Base-by-base conservation (phyloP, 2,113 vertebrate species). In the Connochaetes taurinus region DNA sequence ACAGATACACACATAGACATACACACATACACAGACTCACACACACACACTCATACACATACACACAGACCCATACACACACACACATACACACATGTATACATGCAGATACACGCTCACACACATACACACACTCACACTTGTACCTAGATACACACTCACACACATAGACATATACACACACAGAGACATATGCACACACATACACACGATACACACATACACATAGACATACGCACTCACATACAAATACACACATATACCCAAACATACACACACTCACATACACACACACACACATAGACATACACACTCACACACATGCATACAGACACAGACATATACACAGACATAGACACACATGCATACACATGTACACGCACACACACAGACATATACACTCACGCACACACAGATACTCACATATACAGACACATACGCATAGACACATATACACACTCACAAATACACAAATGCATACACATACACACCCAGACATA, bases 111-210 rank as follows among this genome's bases (percentile, higher is more conserved):
- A 10, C 23, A 25, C 9, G 9, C 9, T 25, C 21, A 57, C 55
- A 57, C 1, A 58, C 13, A 31, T 7, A 16, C 6, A 64, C 31
- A 4, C 7, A 64, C 1, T 8, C 6, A 16, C 6, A 33, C 9
- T 52, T 15, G 50, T 15, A 52, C 52, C 52, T 53, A 53, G 52
- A 55, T 4, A 60, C 23, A 5, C 25, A 58, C 57, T 10, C 21
- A 14, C 27, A 60, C 25, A 15, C 27, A 31, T 0, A 15, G 2
- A 60, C 0, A 60, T 27, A 6, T 0, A 14, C 5, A 29, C 0
- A 29, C 5, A 29, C 5, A 31, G 2, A 31, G 2, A 60, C 5
- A 58, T 5, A 55, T 55, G 11, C 9, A 57, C 55, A 9, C 3
- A 2, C 21, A 57, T 9, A 57, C 7, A 60, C 1, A 14, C 2